Percentiles rank a stretch among this genome's conserved stretches.
Evolutionary conservation across 2,888 invertebrate genomes (phyloP).

Genomic region (Ectemnius cavifrons): DNA sequence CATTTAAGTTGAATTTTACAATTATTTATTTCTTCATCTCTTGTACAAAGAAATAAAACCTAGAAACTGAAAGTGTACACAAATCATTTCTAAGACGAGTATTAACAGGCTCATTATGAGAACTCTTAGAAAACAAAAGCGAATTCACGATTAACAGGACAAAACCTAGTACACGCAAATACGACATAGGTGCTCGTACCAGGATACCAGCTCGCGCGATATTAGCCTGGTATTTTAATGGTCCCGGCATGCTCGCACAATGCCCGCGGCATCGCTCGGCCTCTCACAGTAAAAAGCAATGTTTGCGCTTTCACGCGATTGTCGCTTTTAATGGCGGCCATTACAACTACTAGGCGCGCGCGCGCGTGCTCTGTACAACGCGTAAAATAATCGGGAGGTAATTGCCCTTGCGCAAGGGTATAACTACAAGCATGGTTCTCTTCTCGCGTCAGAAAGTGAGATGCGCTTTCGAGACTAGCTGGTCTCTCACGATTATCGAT

Average conservation of each 20-base stretch:
- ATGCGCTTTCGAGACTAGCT: background rate
- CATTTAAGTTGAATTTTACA: no score
- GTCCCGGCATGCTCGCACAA: slow-evolving; percentile 24
- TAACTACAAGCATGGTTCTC: background rate
- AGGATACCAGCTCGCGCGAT: slow-evolving; percentile 28
- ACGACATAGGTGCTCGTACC: background rate
- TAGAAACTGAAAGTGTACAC: no score
- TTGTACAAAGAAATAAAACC: no score
- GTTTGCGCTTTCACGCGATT: slow-evolving; percentile 38
- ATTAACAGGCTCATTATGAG: no score
- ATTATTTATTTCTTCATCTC: no score
- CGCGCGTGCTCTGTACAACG: background rate
- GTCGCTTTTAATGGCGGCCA: slow-evolving; percentile 14
- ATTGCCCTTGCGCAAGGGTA: slow-evolving; percentile 1
- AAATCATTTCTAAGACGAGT: no score
- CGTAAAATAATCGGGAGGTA: slow-evolving; percentile 4
- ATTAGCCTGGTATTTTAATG: slow-evolving; percentile 67
- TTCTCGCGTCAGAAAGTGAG: background rate
- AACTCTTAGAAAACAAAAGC: no score
- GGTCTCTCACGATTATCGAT: slow-evolving; percentile 3
- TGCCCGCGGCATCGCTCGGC: slow-evolving; percentile 31
- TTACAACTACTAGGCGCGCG: no score
- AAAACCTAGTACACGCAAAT: no score
- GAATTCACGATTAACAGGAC: no score
- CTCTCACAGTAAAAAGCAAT: slow-evolving; percentile 47